Evolutionary conservation across 1,140 invertebrate genomes (phyloP), one percentile per base, ranked within the genome.

Genomic region (Drosophila mojavensis): DNA sequence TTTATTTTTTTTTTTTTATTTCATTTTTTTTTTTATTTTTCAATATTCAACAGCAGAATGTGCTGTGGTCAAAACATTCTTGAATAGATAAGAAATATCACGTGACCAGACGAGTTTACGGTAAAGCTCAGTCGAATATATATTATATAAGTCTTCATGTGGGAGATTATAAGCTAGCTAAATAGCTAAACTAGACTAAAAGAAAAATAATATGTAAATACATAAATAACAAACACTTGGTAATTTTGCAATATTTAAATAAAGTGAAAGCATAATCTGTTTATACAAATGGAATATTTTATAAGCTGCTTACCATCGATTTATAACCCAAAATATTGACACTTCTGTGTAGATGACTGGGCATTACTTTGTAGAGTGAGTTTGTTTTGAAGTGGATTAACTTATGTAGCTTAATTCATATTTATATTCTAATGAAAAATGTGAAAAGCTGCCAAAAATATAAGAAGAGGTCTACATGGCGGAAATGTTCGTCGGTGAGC

Each of bases 71-170:
- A n/a, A 36, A 36, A n/a, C n/a, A 26, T 5, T 26, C 5, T 33
- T 17, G 9, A 9, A 13, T 17, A 33, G 28, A 48, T 17, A 61
- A 20, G 28, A 36, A 51, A 50, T 33, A 62, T 62, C 60, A 6
- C 30, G 30, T 50, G 60, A 62, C 20, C 15, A 56, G 15, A 41
- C 9, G 17, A 56, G 28, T 20, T 65, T 39, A 11, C 7, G 33
- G 41, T 33, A 3, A 4, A 65, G 17, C n/a, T 28, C n/a, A 47
- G 2, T 33, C 33, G 7, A 33, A 33, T 33, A 10, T 6, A 5
- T 33, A 33, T 33, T 7, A 17, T 17, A 17, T 17, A 33, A 24
- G 33, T 61, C 43, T 47, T 30, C 15, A 24, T 26, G 13, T 50
- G 15, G 15, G 15, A 15, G 50, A 30, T 53, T 53, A n/a, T 15